Percentiles rank a stretch among this genome's conserved stretches.
Evolutionary conservation across 2,888 invertebrate genomes (phyloP).

Genomic region (Tupiocoris notatus): DNA sequence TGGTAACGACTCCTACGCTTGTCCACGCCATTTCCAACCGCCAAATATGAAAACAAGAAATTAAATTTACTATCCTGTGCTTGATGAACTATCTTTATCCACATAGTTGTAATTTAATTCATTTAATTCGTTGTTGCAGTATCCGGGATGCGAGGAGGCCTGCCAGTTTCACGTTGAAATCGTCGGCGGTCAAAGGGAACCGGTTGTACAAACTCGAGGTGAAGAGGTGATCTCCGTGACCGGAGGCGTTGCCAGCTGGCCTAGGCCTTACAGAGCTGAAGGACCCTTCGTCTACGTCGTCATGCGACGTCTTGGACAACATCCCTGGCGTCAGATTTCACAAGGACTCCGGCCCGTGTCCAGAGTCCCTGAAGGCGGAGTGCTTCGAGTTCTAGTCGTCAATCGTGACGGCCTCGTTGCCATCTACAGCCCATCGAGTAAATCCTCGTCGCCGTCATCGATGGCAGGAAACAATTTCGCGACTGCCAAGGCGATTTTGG

Average conservation of each 20-base stretch:
- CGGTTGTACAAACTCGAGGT: constrained; percentile 69
- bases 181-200: constrained; percentile 60
- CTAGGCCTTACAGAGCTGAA: constrained; percentile 59
- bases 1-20: too few species aligned
- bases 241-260: constrained; percentile 65
- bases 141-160: constrained; percentile 48
- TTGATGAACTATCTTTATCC: too few species aligned
- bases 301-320: constrained; percentile 59
- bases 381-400: constrained; percentile 68
- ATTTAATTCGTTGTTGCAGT: constrained; percentile 43
- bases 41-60: too few species aligned
- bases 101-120: too few species aligned
- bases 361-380: constrained; percentile 62
- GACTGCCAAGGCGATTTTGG: constrained; percentile 54
- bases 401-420: constrained; percentile 69
- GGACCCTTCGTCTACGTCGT: constrained; percentile 63
- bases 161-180: constrained; percentile 47
- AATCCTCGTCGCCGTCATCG: constrained; percentile 46
- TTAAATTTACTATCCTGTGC: too few species aligned
- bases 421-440: constrained; percentile 63
- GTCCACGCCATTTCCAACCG: too few species aligned
- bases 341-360: constrained; percentile 66
- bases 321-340: constrained; percentile 53
- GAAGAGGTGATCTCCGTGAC: constrained; percentile 66
- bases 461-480: constrained; percentile 49